Evolutionary conservation across 2,888 invertebrate genomes (phyloP).

Genomic region (Bimastos eiseni): DNA sequence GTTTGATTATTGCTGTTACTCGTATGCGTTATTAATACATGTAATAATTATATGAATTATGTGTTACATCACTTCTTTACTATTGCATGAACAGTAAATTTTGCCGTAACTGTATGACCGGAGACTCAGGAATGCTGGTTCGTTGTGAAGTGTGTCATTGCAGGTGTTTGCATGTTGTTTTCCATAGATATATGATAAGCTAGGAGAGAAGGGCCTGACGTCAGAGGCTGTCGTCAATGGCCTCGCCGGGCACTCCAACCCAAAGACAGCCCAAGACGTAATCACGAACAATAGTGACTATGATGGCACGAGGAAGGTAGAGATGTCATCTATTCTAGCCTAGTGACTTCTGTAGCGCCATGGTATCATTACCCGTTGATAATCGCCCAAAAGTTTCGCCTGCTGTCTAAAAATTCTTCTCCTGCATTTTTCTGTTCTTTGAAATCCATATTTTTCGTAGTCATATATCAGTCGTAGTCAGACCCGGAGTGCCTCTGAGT

Average conservation of each 20-base stretch:
- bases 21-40: not conserved
- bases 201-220: not conserved
- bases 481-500: no score
- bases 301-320: conserved; percentile 35
- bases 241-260: not conserved
- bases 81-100: not conserved
- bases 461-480: no score
- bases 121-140: not conserved
- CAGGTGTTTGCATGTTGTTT: not conserved
- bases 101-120: not conserved
- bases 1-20: no score
- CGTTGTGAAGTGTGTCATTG: not conserved
- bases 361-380: no score
- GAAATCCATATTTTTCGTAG: no score
- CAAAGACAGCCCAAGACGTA: not conserved
- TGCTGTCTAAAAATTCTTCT: no score
- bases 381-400: no score
- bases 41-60: not conserved
- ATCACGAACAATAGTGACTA: conserved; percentile 19
- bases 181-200: conserved; percentile 33
- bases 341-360: not conserved
- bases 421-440: no score
- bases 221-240: conserved; percentile 13
- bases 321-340: not conserved
- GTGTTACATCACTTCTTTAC: not conserved